Percentiles rank a stretch among this genome's conserved stretches.
phyloP scores from a whole-genome alignment of 2,797 vertebrate genomes.

The Schizothorax lantsangensis region DNA sequence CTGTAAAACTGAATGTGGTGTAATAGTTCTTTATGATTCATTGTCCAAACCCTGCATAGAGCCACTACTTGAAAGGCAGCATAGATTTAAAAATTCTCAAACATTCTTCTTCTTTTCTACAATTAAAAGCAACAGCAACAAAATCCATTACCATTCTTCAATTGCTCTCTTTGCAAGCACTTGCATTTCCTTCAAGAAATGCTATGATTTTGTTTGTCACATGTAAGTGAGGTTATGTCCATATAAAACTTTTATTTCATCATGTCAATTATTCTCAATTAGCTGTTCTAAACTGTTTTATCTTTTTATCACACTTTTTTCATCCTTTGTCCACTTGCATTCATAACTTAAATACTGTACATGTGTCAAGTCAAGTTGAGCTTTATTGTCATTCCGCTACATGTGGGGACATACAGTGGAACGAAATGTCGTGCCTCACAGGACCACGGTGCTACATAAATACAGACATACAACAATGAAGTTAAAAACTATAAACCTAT shows the following conservation, averaged over 20 bases:
- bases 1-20: neutral
- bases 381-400: too few relatives aligned
- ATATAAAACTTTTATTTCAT: neutral
- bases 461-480: too few relatives aligned
- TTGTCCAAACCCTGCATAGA: neutral
- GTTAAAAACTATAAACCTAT: too few relatives aligned
- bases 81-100: neutral
- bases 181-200: neutral
- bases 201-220: neutral
- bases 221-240: neutral
- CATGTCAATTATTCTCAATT: neutral
- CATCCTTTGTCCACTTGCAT: too few relatives aligned
- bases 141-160: neutral
- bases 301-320: too few relatives aligned
- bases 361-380: too few relatives aligned
- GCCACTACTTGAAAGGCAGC: neutral
- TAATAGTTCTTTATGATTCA: neutral
- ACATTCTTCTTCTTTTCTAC: neutral
- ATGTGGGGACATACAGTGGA: too few relatives aligned
- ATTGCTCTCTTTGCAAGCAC: neutral
- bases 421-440: too few relatives aligned
- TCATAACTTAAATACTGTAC: too few relatives aligned
- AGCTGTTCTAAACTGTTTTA: neutral
- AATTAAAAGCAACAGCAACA: neutral
- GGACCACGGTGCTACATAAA: too few relatives aligned